Evolutionary conservation across 2,113 vertebrate species (phyloP).

Genomic region (Meriones unguiculatus): DNA sequence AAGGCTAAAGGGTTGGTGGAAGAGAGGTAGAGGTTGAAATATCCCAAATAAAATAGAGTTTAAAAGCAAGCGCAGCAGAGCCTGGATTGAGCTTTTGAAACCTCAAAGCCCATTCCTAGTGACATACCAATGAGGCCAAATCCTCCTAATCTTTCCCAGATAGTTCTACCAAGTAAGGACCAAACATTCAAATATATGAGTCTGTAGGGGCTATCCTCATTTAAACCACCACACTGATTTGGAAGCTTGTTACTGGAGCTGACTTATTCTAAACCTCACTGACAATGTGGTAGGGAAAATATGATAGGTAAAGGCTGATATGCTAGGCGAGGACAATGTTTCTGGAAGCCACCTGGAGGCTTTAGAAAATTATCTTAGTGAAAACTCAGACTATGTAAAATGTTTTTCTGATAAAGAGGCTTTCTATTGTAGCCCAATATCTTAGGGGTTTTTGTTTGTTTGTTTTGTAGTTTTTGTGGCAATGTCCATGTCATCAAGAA

Average conservation of each 20-base stretch:
- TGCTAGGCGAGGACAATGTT: background rate
- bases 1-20: too few species aligned
- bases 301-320: slow-evolving; percentile 5
- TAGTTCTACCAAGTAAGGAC: background rate
- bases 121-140: background rate
- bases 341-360: slow-evolving; percentile 21
- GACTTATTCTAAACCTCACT: slow-evolving; percentile 82
- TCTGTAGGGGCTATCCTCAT: background rate
- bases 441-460: slow-evolving; percentile 60
- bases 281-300: slow-evolving; percentile 68
- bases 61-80: too few species aligned
- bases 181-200: background rate
- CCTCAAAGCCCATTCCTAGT: background rate
- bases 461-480: slow-evolving; percentile 51
- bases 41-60: too few species aligned
- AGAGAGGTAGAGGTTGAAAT: too few species aligned
- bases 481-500: slow-evolving; percentile 85
- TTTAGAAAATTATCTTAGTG: background rate
- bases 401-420: slow-evolving; percentile 64
- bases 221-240: background rate
- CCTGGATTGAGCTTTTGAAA: background rate
- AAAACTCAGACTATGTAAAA: background rate
- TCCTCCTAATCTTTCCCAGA: background rate
- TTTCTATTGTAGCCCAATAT: slow-evolving; percentile 51
- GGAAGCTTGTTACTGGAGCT: slow-evolving; percentile 85